A percentile compares a stretch with the other conserved stretches of the same genome.
These are phyloP conservation scores for Limnephilus rhombicus DNA, from an alignment of 2,888 invertebrate species.

Conservation along the genomic window DNA sequence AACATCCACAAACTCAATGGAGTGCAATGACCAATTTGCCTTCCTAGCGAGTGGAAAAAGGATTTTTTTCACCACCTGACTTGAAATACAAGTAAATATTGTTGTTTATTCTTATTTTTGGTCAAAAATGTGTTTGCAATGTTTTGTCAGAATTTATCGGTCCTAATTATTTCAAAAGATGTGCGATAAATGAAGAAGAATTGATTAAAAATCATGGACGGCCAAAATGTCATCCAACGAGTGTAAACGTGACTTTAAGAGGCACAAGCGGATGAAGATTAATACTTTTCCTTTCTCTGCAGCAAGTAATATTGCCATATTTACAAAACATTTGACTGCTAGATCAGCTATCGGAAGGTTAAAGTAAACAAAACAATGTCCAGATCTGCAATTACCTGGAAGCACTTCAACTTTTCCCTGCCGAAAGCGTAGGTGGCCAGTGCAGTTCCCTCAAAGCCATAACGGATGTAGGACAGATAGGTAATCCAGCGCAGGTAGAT, in stretches of 20 bases:
- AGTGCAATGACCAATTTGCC: too few species aligned
- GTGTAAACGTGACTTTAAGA: not conserved
- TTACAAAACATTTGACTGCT: too few species aligned
- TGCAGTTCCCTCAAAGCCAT: conserved; percentile 96
- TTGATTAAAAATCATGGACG: not conserved
- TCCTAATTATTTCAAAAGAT: not conserved
- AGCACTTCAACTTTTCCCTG: conserved; percentile 89
- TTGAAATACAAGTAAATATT: too few species aligned
- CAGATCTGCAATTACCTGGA: conserved; percentile 74
- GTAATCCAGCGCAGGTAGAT: conserved; percentile 97
- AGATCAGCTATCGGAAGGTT: too few species aligned
- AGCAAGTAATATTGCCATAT: too few species aligned
- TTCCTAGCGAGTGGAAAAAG: too few species aligned
- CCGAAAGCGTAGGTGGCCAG: conserved; percentile 93
- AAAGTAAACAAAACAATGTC: not conserved
- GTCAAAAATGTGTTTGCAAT: not conserved
- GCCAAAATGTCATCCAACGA: too few species aligned
- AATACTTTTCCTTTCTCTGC: too few species aligned
- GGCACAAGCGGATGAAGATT: not conserved
- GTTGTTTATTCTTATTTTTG: not conserved
- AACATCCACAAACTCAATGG: not conserved
- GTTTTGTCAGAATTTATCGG: not conserved
- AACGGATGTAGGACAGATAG: conserved; percentile 95
- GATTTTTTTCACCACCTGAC: too few species aligned
- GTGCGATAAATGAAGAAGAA: not conserved